Conservation (phyloP, 1,140 invertebrate species). For the Acromyrmex charruanus region DNA sequence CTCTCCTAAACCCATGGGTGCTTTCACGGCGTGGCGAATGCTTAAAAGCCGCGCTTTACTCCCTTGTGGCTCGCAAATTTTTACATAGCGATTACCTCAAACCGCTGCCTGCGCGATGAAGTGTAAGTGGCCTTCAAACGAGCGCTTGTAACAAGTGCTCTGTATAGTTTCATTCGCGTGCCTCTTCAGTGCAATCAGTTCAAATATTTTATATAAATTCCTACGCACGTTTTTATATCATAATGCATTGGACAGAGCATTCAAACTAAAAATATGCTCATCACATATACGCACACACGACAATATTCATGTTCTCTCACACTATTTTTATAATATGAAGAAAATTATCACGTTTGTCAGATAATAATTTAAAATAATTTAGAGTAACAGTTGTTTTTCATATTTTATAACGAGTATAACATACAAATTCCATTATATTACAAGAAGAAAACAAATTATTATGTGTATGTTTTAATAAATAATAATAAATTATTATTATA, state of each 20-base stretch:
- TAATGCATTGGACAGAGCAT: not conserved
- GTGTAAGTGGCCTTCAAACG: slow-evolving; percentile 55
- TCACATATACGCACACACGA: not conserved
- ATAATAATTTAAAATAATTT: slow-evolving; percentile 12
- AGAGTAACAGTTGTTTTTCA: too few relatives aligned
- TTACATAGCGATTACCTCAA: slow-evolving; percentile 61
- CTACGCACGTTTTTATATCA: not conserved
- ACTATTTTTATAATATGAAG: not conserved
- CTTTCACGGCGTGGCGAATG: slow-evolving; percentile 51
- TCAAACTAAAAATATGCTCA: not conserved
- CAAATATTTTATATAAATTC: slow-evolving; percentile 43
- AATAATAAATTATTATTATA: not conserved
- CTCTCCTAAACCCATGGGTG: slow-evolving; percentile 29
- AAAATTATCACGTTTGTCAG: not conserved
- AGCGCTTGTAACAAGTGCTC: slow-evolving; percentile 53
- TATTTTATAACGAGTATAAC: too few relatives aligned
- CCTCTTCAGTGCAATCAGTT: not conserved
- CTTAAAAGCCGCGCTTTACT: slow-evolving; percentile 52
- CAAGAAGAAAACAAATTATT: not conserved
- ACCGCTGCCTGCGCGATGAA: slow-evolving; percentile 50
- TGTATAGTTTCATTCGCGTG: slow-evolving; percentile 18
- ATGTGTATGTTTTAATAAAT: not conserved
- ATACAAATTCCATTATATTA: not conserved
- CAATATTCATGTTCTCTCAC: not conserved
- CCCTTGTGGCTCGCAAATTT: slow-evolving; percentile 51